phyloP scores from a whole-genome alignment of 2,797 vertebrate genomes.

The Sciurus vulgaris region DNA sequence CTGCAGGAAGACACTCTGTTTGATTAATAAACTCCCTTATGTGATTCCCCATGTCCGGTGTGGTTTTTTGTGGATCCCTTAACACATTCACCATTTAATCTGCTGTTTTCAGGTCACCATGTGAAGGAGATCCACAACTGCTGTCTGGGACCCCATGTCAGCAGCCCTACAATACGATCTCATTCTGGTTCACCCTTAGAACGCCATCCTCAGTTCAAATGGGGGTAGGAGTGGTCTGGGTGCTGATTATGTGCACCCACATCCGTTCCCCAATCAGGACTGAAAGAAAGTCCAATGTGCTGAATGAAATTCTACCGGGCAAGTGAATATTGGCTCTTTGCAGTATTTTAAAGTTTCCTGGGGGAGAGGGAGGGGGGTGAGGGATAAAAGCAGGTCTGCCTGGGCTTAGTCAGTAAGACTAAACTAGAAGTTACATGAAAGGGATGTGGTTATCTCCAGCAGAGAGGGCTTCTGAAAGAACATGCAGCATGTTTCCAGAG shows the following conservation, averaged over 20 bases:
- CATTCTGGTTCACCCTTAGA: not conserved
- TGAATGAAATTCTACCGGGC: not conserved
- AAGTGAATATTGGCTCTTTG: not conserved
- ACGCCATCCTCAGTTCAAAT: not conserved
- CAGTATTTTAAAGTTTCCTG: not conserved
- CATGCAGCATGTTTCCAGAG: not conserved
- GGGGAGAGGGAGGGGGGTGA: not conserved
- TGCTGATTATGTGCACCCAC: not conserved
- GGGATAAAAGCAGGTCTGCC: not conserved
- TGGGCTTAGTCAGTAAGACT: not conserved
- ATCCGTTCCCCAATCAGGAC: not conserved
- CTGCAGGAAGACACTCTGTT: too few species aligned
- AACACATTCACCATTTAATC: not conserved
- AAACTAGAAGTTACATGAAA: not conserved
- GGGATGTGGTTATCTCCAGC: not conserved
- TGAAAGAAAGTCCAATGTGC: not conserved
- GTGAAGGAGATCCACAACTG: not conserved
- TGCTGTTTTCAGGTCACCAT: not conserved
- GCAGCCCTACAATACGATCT: not conserved
- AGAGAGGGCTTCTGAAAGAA: not conserved
- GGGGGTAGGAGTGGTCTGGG: not conserved
- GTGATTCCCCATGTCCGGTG: too few species aligned
- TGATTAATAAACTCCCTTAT: too few species aligned
- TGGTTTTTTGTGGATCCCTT: too few species aligned
- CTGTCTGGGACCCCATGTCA: not conserved